These are phyloP conservation scores for Nesogale talazaci DNA, from an alignment of 2,113 vertebrate genomes.

Conservation along the genomic window DNA sequence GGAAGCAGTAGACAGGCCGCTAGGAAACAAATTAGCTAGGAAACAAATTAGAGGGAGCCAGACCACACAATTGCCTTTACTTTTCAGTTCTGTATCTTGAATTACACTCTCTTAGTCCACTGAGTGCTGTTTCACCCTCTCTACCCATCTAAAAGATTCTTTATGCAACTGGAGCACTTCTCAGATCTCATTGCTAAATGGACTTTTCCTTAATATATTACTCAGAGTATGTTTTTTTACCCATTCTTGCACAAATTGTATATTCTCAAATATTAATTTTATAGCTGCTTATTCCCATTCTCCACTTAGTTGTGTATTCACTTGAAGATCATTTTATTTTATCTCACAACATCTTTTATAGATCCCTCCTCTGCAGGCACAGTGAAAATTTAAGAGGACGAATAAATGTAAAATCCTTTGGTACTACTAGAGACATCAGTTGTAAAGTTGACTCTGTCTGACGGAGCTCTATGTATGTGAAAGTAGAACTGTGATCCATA, in stretches of 20 bases:
- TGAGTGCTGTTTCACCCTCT: too few species aligned
- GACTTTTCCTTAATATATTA: neutral
- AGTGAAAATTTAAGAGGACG: slow-evolving; percentile 7
- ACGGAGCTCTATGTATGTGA: neutral
- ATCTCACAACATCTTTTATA: neutral
- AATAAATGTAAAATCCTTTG: neutral
- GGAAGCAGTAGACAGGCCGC: too few species aligned
- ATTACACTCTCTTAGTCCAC: too few species aligned
- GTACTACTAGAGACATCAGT: neutral
- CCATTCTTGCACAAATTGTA: neutral
- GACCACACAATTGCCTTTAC: too few species aligned
- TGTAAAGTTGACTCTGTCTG: neutral
- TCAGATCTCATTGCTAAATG: neutral
- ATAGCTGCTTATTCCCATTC: neutral
- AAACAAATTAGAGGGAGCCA: too few species aligned
- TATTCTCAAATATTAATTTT: neutral
- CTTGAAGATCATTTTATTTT: neutral
- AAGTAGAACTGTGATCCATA: neutral
- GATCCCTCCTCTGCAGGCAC: neutral
- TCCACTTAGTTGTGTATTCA: neutral
- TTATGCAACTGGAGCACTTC: neutral
- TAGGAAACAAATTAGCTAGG: too few species aligned
- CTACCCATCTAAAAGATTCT: neutral
- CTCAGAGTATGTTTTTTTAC: neutral
- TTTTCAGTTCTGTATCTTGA: too few species aligned